phyloP scores from a whole-genome alignment of 2,797 vertebrate species.

The Pelochelys cantorii region DNA sequence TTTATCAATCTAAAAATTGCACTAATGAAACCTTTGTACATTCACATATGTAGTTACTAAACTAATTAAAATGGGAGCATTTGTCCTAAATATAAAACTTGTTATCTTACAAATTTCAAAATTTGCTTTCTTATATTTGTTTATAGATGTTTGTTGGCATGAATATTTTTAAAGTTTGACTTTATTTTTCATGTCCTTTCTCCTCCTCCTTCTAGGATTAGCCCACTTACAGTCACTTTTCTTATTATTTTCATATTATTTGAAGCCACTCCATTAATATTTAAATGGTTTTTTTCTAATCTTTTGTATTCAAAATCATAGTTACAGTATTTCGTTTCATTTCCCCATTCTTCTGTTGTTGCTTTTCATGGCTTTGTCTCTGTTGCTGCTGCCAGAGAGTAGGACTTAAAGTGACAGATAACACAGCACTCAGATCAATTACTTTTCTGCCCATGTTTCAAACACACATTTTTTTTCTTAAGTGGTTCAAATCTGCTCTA shows the following conservation, averaged over 20 bases:
- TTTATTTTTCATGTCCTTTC: background rate
- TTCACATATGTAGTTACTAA: background rate
- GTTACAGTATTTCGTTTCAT: slow-evolving; percentile 14
- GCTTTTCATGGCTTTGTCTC: slow-evolving; percentile 18
- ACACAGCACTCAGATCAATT: slow-evolving; percentile 37
- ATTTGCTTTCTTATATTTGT: background rate
- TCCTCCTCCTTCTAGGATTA: background rate
- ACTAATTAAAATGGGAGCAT: background rate
- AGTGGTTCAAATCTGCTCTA: slow-evolving; percentile 51
- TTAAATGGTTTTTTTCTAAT: slow-evolving; percentile 5
- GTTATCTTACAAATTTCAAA: background rate
- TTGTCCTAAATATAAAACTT: background rate
- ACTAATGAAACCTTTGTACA: background rate
- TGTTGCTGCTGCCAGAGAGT: background rate
- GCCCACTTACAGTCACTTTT: background rate
- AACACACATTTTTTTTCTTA: background rate
- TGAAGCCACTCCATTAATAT: slow-evolving; percentile 27
- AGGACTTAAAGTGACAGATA: slow-evolving; percentile 62
- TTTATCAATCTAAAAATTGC: background rate
- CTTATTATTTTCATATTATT: slow-evolving; percentile 3
- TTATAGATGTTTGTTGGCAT: background rate
- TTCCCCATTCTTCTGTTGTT: slow-evolving; percentile 5
- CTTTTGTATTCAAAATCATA: slow-evolving; percentile 18
- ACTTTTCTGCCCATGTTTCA: slow-evolving; percentile 45
- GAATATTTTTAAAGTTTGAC: background rate